These are phyloP conservation scores for Lordiphosa collinella DNA, from an alignment of 1,140 invertebrate genomes.

Conservation along the genomic window DNA sequence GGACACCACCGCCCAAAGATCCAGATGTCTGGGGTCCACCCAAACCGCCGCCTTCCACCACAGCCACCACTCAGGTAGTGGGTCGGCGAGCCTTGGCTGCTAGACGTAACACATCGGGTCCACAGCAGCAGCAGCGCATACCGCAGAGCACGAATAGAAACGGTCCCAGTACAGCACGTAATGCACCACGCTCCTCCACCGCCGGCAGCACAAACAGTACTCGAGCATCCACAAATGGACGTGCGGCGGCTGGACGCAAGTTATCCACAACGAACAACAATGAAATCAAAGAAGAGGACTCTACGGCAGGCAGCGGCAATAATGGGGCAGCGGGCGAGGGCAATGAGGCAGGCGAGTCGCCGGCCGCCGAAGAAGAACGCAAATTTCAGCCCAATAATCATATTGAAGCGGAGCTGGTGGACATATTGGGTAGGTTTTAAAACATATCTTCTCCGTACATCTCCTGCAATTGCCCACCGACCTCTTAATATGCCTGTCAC, in stretches of 20 bases:
- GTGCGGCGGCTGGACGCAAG: conserved; percentile 43
- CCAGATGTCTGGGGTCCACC: conserved; percentile 95
- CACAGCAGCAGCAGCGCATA: conserved; percentile 39
- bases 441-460: no score
- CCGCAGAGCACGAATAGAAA: conserved; percentile 54
- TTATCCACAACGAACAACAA: conserved; percentile 59
- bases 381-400: conserved; percentile 94
- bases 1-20: conserved; percentile 89
- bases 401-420: conserved; percentile 94
- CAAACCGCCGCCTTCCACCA: conserved; percentile 79
- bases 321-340: conserved; percentile 39
- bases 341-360: conserved; percentile 81
- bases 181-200: conserved; percentile 19
- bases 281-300: conserved; percentile 50
- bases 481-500: no score
- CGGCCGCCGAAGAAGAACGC: conserved; percentile 83
- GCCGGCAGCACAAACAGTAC: not conserved
- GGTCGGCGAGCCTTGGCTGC: conserved; percentile 81
- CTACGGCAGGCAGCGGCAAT: conserved; percentile 22
- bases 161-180: conserved; percentile 24
- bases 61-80: conserved; percentile 65
- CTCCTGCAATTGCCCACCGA: no score
- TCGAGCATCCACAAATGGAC: conserved; percentile 46
- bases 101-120: conserved; percentile 80
- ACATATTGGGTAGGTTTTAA: conserved; percentile 87